phyloP scores from a whole-genome alignment of 2,113 vertebrate genomes.

The Willisornis vidua region DNA sequence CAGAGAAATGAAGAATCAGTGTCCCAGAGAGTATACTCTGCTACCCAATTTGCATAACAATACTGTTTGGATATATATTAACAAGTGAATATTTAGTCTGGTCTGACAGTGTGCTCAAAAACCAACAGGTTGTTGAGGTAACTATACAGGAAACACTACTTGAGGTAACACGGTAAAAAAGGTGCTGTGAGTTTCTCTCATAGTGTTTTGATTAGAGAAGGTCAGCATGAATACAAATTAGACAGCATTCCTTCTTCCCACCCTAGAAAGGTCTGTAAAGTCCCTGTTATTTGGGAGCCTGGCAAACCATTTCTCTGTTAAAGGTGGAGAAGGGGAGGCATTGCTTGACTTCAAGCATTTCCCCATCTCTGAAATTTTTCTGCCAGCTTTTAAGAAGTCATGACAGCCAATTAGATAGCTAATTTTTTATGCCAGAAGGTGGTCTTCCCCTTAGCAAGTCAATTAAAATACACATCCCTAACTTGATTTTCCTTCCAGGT shows the following conservation, averaged over 20 bases:
- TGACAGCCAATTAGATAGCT: background rate
- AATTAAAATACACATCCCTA: background rate
- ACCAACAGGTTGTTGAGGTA: background rate
- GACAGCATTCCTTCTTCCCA: background rate
- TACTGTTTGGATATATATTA: background rate
- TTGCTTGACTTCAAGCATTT: background rate
- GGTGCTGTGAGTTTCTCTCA: background rate
- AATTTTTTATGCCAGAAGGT: background rate
- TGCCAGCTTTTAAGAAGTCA: background rate
- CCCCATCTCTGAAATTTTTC: background rate
- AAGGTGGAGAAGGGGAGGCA: background rate
- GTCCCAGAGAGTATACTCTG: background rate
- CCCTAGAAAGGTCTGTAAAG: background rate
- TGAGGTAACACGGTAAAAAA: background rate
- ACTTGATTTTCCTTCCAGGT: background rate
- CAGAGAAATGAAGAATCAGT: background rate
- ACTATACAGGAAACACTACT: background rate
- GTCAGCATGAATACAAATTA: background rate
- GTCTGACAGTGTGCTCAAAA: background rate
- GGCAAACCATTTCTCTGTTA: background rate
- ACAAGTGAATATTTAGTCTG: background rate
- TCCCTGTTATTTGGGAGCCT: background rate
- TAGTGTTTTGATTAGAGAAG: background rate
- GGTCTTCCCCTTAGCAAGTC: background rate
- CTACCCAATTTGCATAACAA: background rate